phyloP scores from a whole-genome alignment of 2,113 vertebrate species.

The Limanda limanda region DNA sequence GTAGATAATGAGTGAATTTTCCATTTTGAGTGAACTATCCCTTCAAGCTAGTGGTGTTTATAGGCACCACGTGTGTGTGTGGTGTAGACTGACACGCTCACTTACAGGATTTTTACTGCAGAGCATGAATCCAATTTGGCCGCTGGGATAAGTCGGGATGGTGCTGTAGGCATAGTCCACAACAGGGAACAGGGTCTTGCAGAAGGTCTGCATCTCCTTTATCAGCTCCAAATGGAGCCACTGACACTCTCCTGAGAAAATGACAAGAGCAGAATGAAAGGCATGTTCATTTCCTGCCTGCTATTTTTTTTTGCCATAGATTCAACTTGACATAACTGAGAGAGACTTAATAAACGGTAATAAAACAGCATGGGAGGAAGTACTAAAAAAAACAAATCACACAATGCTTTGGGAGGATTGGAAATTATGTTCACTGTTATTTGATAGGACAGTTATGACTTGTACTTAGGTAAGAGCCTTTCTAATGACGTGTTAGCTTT shows the following conservation, averaged over 20 bases:
- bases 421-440: no score
- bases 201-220: slow-evolving; percentile 97
- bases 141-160: slow-evolving; percentile 97
- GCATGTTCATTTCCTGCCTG: not conserved
- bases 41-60: not conserved
- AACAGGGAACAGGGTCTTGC: slow-evolving; percentile 94
- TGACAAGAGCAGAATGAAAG: slow-evolving; percentile 14
- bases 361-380: not conserved
- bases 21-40: no score
- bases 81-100: slow-evolving; percentile 1
- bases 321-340: not conserved
- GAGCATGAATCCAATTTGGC: slow-evolving; percentile 99
- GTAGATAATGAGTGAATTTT: no score
- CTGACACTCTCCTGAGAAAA: slow-evolving; percentile 91
- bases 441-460: no score
- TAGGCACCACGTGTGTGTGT: not conserved
- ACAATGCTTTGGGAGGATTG: not conserved
- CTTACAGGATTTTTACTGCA: slow-evolving; percentile 96
- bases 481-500: no score
- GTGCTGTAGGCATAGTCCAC: slow-evolving; percentile 96
- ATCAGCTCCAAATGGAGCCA: slow-evolving; percentile 99
- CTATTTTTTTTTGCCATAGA: not conserved
- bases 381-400: no score
- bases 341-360: not conserved
- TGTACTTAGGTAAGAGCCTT: no score